These are phyloP conservation scores for Coracopsis vasa DNA, from an alignment of 2,113 vertebrate genomes.

Conservation along the genomic window DNA sequence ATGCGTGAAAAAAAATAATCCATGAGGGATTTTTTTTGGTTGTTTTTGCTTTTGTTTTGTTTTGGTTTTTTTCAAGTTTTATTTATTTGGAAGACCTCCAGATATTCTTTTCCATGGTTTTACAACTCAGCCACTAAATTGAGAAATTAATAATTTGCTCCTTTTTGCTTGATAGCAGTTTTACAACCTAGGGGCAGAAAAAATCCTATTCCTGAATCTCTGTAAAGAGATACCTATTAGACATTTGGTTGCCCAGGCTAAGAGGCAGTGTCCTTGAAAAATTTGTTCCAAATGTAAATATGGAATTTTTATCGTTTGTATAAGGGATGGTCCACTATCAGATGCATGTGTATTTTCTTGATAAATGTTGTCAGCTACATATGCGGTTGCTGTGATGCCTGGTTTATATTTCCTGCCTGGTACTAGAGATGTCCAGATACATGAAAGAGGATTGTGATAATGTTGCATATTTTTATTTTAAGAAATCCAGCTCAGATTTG, in stretches of 20 bases:
- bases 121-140: background rate
- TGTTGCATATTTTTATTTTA: background rate
- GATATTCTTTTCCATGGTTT: background rate
- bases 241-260: background rate
- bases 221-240: background rate
- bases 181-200: background rate
- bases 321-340: background rate
- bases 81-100: background rate
- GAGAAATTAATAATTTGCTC: background rate
- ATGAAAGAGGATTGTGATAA: background rate
- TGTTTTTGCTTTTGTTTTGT: background rate
- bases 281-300: background rate
- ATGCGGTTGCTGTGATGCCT: background rate
- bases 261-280: background rate
- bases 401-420: background rate
- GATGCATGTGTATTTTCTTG: background rate
- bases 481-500: background rate
- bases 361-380: background rate
- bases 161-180: background rate
- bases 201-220: background rate
- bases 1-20: rapidly evolving
- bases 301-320: background rate
- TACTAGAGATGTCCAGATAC: background rate
- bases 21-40: background rate
- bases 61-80: background rate